Evolutionary conservation across 2,888 invertebrate species (phyloP), one percentile per base, ranked within the genome.

Genomic region (Ophraella communa): DNA sequence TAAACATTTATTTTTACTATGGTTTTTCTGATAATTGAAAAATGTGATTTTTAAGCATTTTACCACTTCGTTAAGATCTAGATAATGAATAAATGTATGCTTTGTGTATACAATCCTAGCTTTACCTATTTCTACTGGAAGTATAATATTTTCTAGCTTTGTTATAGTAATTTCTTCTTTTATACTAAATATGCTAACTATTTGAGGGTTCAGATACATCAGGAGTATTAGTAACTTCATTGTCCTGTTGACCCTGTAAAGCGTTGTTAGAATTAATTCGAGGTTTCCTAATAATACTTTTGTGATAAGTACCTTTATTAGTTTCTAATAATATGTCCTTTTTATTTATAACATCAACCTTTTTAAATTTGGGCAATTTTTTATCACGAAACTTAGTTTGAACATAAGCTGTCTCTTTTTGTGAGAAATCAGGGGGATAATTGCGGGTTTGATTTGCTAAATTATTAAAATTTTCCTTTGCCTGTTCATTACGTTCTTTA

Each of bases 401-500:
- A n/a, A 52, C 8, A 30, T 52, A 30, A 5, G 55, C 55, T 11
- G 11, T n/a, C n/a, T 55, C 17, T 42, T 55, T 21, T 42, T 7
- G 3, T n/a, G 55, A 23, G 5, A 23, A 55, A 14, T 55, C 55
- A 1, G 39, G 42, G 7, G 55, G 42, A 42, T 55, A 42, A 10
- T n/a, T 3, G 1, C 55, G 7, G 18, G 35, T 1, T 55, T 42
- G 11, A 17, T 7, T 55, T 55, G 17, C 4, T n/a, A n/a, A n/a
- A n/a, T 10, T 14, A 11, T 42, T 42, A 23, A 42, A 10, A 1
- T 55, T 39, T 17, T 2, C 23, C 11, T 42, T 55, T 1, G 23
- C 23, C n/a, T 23, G n/a, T 42, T n/a, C 42, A 42, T 55, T 55
- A 21, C 42, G 18, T 33, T 55, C 33, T 42, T 42, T 21, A 18